Evolutionary conservation across 2,888 invertebrate species (phyloP).

Genomic region (Zygothrica quintamaculata): DNA sequence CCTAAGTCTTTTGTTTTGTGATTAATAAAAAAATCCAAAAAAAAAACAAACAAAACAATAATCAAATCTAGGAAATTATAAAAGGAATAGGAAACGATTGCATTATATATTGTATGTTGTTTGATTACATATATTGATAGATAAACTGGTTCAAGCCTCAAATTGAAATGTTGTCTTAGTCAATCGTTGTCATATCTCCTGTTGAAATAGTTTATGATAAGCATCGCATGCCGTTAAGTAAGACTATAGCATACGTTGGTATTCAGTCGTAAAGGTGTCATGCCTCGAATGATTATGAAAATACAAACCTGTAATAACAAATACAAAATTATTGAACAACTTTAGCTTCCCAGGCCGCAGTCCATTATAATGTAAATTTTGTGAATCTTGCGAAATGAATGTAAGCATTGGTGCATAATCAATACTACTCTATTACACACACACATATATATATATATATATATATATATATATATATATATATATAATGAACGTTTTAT

Average conservation of each 20-base stretch:
- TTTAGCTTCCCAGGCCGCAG: no score
- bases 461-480: no score
- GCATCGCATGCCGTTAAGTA: constrained; percentile 8
- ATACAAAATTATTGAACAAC: constrained; percentile 22
- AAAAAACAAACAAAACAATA: neutral
- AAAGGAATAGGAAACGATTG: neutral
- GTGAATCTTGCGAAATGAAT: constrained; percentile 55
- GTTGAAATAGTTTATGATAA: constrained; percentile 30
- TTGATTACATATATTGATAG: neutral
- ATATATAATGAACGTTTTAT: no score
- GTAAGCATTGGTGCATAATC: constrained; percentile 39
- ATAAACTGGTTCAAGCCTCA: no score
- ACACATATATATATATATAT: no score
- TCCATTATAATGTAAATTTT: constrained; percentile 66
- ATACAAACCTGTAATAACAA: constrained; percentile 48
- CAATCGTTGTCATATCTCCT: neutral
- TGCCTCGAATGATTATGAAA: constrained; percentile 8
- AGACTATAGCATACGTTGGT: no score
- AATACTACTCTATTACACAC: constrained; percentile 3
- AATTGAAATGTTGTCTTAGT: no score
- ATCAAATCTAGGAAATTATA: neutral
- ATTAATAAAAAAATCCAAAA: no score
- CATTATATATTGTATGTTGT: no score
- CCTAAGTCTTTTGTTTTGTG: constrained; percentile 37
- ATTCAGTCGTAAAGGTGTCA: constrained; percentile 39